phyloP scores from a whole-genome alignment of 2,888 invertebrate species.

The Steromphala cineraria region DNA sequence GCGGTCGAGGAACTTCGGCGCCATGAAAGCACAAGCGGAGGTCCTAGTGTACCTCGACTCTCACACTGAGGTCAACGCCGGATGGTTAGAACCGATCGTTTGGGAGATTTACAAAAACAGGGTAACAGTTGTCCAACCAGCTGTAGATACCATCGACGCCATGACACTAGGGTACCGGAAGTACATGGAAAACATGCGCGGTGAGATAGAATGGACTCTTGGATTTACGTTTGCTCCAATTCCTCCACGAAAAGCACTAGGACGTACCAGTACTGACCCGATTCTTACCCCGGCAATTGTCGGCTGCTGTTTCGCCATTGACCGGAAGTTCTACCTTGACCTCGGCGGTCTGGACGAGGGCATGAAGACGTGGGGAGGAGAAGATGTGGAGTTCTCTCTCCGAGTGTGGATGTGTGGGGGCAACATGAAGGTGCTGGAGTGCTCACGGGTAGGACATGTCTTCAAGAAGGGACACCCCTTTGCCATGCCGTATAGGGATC shows the following conservation, averaged over 20 bases:
- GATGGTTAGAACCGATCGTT: conserved; percentile 29
- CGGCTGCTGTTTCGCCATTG: conserved; percentile 24
- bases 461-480: conserved; percentile 26
- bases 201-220: conserved; percentile 29
- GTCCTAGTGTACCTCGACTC: conserved; percentile 29
- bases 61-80: conserved; percentile 25
- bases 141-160: conserved; percentile 17
- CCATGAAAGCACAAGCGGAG: conserved; percentile 14
- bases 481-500: conserved; percentile 20
- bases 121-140: conserved; percentile 25
- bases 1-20: conserved; percentile 24
- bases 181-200: conserved; percentile 29
- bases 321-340: conserved; percentile 23
- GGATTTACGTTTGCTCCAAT: conserved; percentile 24
- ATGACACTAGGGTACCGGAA: conserved; percentile 23
- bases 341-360: conserved; percentile 26
- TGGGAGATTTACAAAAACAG: conserved; percentile 27
- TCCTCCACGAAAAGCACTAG: background rate
- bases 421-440: conserved; percentile 26
- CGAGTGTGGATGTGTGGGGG: conserved; percentile 34
- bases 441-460: conserved; percentile 23
- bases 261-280: conserved; percentile 19
- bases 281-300: conserved; percentile 21
- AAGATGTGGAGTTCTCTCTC: conserved; percentile 31
- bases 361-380: conserved; percentile 31